A percentile compares a stretch with the other conserved stretches of the same genome.
Conservation (phyloP, 2,113 vertebrate species). For the Hymenochirus boettgeri region DNA sequence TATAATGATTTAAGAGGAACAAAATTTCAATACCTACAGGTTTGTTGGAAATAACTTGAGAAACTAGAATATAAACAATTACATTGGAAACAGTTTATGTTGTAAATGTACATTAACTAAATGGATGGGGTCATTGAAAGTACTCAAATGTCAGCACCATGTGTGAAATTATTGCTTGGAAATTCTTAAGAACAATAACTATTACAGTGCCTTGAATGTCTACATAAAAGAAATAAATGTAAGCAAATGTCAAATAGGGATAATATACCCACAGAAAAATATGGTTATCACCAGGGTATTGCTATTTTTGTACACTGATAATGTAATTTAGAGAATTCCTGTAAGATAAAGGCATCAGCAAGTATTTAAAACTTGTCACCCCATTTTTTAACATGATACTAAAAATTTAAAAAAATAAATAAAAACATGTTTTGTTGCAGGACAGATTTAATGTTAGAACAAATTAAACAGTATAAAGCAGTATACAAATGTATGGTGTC, state of each 20-base stretch:
- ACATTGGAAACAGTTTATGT: neutral
- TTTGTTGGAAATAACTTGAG: neutral
- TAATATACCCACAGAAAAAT: neutral
- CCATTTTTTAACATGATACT: too few species aligned
- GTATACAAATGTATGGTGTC: too few species aligned
- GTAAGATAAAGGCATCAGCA: too few species aligned
- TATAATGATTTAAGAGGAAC: neutral
- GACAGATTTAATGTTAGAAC: too few species aligned
- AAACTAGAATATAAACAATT: slow-evolving; percentile 1
- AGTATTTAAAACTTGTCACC: too few species aligned
- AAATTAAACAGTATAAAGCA: too few species aligned
- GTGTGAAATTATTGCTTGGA: slow-evolving; percentile 17
- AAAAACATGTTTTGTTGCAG: too few species aligned
- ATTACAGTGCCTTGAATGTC: neutral
- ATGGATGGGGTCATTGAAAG: slow-evolving; percentile 8
- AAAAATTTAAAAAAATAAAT: too few species aligned
- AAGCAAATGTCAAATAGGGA: slow-evolving; percentile 5
- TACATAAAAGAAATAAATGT: neutral
- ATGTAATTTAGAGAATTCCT: too few species aligned
- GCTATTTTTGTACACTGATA: too few species aligned
- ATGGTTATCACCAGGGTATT: too few species aligned
- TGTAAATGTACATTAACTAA: neutral
- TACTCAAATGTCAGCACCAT: slow-evolving; percentile 8
- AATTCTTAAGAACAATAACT: neutral
- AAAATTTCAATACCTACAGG: neutral